phyloP scores from a whole-genome alignment of 2,113 vertebrate species.

The Anas platyrhynchos region DNA sequence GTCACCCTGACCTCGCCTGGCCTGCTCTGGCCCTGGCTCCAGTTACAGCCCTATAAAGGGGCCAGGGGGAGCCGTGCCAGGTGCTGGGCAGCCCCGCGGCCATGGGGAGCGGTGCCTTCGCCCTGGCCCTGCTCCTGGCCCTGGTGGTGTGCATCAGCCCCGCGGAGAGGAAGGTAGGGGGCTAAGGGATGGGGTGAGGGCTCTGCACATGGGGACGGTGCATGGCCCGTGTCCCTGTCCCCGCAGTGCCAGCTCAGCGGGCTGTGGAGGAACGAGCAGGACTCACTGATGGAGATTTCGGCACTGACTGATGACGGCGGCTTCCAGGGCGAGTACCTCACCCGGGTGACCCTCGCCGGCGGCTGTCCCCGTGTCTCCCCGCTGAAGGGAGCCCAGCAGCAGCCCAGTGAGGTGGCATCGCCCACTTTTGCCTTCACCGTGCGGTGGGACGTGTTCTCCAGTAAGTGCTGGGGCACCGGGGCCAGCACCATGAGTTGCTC shows the following conservation, averaged over 20 bases:
- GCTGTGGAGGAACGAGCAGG: not conserved
- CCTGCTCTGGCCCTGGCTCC: not conserved
- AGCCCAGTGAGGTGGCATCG: not conserved
- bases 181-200: not conserved
- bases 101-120: not conserved
- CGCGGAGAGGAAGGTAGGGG: not conserved
- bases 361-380: not conserved
- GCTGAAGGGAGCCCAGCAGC: not conserved
- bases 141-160: not conserved
- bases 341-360: not conserved
- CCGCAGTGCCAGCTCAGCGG: not conserved
- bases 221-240: too few relatives aligned
- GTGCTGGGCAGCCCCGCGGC: rapidly evolving
- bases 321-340: not conserved
- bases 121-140: not conserved
- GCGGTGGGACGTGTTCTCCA: not conserved
- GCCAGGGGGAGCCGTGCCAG: rapidly evolving
- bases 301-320: not conserved
- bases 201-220: not conserved
- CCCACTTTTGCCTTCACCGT: not conserved
- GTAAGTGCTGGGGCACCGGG: not conserved
- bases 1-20: not conserved
- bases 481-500: not conserved
- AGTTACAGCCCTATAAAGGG: constrained; percentile 37
- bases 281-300: not conserved